Conservation (phyloP, 1,140 invertebrate genomes). For the Dendrolimus kikuchii region DNA sequence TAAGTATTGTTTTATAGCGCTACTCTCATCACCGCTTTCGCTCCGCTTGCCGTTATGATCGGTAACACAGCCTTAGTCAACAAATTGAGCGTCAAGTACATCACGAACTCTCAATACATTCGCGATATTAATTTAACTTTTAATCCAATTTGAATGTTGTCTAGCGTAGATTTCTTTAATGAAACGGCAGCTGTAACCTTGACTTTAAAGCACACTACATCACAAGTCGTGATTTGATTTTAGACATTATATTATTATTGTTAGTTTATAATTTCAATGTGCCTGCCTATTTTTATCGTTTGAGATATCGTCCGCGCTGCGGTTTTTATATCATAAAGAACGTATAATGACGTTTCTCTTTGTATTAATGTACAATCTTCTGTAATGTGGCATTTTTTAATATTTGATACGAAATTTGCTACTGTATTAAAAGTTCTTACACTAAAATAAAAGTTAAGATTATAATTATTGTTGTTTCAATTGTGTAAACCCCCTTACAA, state of each 20-base stretch:
- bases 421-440: slow-evolving; percentile 62
- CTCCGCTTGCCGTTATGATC: no score
- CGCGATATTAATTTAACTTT: no score
- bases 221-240: slow-evolving; percentile 53
- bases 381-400: slow-evolving; percentile 56
- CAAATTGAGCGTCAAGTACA: no score
- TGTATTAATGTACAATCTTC: slow-evolving; percentile 57
- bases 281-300: slow-evolving; percentile 36
- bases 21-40: no score
- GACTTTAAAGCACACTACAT: slow-evolving; percentile 27
- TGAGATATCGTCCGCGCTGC: neutral
- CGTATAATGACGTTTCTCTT: slow-evolving; percentile 32
- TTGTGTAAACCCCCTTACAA: slow-evolving; percentile 7
- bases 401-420: slow-evolving; percentile 59
- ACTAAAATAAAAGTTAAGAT: slow-evolving; percentile 59
- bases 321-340: slow-evolving; percentile 1
- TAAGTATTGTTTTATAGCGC: no score
- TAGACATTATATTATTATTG: slow-evolving; percentile 38
- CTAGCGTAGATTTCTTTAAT: neutral
- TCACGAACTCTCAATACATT: no score
- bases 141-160: neutral
- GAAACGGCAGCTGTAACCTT: slow-evolving; percentile 16
- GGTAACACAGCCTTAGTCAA: no score
- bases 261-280: slow-evolving; percentile 53
- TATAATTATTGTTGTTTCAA: slow-evolving; percentile 25